phyloP scores from a whole-genome alignment of 2,888 invertebrate genomes.

The Hirtodrosophila cameraria region DNA sequence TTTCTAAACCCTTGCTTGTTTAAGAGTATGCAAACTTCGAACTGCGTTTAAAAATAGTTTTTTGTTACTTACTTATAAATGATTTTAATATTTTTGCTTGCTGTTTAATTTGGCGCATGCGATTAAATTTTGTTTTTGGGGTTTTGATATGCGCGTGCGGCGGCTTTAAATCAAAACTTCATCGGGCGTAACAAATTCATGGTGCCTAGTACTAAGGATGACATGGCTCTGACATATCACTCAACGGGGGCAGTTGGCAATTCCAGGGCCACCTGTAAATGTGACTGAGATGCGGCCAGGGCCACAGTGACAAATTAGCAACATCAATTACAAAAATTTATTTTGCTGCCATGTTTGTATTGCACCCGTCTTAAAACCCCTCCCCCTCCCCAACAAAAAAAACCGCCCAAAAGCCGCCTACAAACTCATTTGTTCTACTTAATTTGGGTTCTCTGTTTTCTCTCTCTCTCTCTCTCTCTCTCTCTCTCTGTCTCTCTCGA shows the following conservation, averaged over 20 bases:
- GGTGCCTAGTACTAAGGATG: conserved; percentile 17
- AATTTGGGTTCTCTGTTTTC: conserved; percentile 53
- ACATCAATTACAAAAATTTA: conserved; percentile 79
- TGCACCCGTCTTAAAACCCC: conserved; percentile 19
- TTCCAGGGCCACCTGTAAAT: conserved; percentile 69
- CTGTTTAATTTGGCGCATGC: conserved; percentile 70
- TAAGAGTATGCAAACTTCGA: conserved; percentile 11
- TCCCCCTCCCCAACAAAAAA: too few species aligned
- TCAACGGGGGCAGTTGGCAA: conserved; percentile 42
- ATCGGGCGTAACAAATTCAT: conserved; percentile 47
- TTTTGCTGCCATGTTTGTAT: conserved; percentile 69
- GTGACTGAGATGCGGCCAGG: conserved; percentile 66
- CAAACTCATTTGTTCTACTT: conserved; percentile 78
- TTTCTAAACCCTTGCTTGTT: too few species aligned
- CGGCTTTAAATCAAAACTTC: conserved; percentile 66
- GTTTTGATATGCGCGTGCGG: conserved; percentile 45
- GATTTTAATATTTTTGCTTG: conserved; percentile 34
- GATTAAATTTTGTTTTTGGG: conserved; percentile 52
- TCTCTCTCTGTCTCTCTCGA: background rate
- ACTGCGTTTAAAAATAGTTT: background rate
- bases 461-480: background rate
- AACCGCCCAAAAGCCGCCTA: conserved; percentile 47
- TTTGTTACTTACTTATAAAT: background rate
- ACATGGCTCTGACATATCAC: conserved; percentile 64
- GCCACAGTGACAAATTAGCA: conserved; percentile 78